Conservation (phyloP, 2,113 vertebrate genomes). For the Sapayoa aenigma region DNA sequence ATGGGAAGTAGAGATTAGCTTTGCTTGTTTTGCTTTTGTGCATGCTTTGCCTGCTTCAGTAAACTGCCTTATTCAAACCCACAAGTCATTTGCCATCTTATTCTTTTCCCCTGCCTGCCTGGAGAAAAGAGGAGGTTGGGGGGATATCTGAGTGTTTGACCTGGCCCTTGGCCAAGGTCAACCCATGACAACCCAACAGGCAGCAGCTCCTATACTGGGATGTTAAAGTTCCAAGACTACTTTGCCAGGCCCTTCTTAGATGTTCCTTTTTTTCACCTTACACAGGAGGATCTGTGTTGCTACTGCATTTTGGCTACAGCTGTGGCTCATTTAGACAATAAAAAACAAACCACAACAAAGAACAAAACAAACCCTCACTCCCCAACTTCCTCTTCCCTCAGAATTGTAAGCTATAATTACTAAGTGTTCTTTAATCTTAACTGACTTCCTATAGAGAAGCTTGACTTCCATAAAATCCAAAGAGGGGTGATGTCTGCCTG, state of each 20-base stretch:
- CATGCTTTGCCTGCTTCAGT: no score
- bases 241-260: neutral
- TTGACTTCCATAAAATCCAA: neutral
- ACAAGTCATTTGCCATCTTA: no score
- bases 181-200: no score
- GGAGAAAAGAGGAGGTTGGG: no score
- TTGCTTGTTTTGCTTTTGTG: no score
- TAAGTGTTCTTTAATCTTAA: neutral
- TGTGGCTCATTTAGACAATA: neutral
- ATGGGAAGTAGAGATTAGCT: no score
- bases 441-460: neutral
- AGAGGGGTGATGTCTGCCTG: no score
- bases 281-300: neutral
- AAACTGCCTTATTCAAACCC: no score
- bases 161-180: no score
- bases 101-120: no score
- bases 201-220: neutral
- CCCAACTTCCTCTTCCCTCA: neutral
- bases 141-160: no score
- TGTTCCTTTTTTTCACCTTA: neutral
- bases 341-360: neutral
- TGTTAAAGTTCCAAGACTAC: neutral
- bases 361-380: neutral
- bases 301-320: neutral
- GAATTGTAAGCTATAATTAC: neutral